These are phyloP conservation scores for Halictus quadricinctus DNA, from an alignment of 2,888 invertebrate species.

Conservation along the genomic window DNA sequence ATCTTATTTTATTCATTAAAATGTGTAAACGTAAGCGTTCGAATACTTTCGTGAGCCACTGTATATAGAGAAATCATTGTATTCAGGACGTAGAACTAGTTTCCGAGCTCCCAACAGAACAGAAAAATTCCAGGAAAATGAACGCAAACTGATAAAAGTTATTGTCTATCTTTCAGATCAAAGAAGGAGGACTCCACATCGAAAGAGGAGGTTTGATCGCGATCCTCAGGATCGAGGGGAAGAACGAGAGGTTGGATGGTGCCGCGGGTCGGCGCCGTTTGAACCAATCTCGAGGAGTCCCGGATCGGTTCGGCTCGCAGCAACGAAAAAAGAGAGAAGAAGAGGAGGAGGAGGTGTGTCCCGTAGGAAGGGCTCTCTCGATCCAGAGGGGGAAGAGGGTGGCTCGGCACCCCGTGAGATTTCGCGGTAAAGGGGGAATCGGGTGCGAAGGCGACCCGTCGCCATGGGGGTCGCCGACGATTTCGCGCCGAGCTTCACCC, in stretches of 20 bases:
- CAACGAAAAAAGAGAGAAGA: background rate
- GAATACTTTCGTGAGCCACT: no score
- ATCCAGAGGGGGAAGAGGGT: conserved; percentile 29
- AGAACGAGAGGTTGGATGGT: conserved; percentile 69
- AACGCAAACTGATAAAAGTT: background rate
- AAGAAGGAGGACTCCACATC: background rate
- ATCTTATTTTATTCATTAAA: no score
- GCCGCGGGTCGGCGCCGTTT: conserved; percentile 70
- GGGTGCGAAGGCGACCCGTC: conserved; percentile 69
- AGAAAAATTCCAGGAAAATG: background rate
- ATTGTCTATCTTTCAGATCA: conserved; percentile 13
- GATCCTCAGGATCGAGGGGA: conserved; percentile 6
- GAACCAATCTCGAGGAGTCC: conserved; percentile 43
- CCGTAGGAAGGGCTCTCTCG: conserved; percentile 3
- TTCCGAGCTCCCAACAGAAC: background rate
- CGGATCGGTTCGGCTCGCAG: background rate
- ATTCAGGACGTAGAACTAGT: no score
- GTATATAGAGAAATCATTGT: no score
- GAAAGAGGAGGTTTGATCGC: conserved; percentile 4
- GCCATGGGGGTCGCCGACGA: conserved; percentile 94
- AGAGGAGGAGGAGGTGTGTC: background rate
- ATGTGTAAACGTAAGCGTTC: no score
- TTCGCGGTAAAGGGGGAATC: conserved; percentile 30
- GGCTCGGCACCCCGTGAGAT: conserved; percentile 48
- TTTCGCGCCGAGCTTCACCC: conserved; percentile 98